Evolutionary conservation across 2,888 invertebrate genomes (phyloP).

Genomic region (Microctonus aethiopoides): DNA sequence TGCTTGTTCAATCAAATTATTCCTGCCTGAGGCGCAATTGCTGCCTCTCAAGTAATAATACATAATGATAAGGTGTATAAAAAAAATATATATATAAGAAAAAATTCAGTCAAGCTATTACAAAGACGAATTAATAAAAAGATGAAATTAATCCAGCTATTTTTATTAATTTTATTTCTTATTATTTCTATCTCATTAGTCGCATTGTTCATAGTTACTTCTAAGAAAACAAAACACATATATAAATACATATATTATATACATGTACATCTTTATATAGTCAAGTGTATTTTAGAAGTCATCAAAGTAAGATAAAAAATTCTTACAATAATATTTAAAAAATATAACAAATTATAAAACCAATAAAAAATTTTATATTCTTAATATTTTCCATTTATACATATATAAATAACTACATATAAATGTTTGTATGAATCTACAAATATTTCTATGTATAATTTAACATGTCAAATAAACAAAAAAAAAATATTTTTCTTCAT

Average conservation of each 20-base stretch:
- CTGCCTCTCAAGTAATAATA: background rate
- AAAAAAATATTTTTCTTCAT: no score
- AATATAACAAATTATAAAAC: background rate
- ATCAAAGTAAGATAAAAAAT: background rate
- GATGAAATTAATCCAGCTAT: background rate
- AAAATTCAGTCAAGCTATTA: background rate
- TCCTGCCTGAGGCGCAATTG: background rate
- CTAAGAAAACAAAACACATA: background rate
- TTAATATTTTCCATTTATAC: background rate
- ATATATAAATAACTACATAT: background rate
- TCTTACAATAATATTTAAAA: background rate
- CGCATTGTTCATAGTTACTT: background rate
- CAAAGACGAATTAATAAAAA: background rate
- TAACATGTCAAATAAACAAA: background rate
- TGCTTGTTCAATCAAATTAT: conserved; percentile 13
- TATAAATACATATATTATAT: no score
- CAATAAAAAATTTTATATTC: background rate
- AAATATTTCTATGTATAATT: background rate
- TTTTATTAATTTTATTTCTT: background rate
- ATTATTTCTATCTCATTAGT: background rate
- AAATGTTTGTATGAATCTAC: background rate
- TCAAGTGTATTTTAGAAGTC: background rate
- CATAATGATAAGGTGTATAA: background rate
- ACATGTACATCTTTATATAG: background rate
- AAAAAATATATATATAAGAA: background rate